These are phyloP conservation scores for Molanna angustata DNA, from an alignment of 2,888 invertebrate genomes.

Conservation along the genomic window DNA sequence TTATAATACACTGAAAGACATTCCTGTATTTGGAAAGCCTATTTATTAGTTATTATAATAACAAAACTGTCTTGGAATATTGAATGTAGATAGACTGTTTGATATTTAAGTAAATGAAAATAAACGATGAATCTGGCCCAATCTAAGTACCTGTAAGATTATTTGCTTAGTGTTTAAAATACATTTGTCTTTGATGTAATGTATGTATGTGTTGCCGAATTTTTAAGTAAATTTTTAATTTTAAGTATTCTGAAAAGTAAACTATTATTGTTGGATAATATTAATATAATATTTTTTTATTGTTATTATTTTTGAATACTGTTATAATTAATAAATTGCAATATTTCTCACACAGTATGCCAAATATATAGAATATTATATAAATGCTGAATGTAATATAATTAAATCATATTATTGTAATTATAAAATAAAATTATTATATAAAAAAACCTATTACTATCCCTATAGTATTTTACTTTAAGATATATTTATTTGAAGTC, in stretches of 20 bases:
- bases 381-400: constrained; percentile 24
- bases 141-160: background rate
- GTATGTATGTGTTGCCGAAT: constrained; percentile 1
- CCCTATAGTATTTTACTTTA: no score
- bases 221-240: constrained; percentile 12
- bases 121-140: background rate
- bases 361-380: constrained; percentile 28
- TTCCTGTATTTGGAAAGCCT: no score
- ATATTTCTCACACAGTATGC: constrained; percentile 29
- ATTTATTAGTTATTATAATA: no score
- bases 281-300: constrained; percentile 15
- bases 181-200: background rate
- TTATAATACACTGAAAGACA: no score
- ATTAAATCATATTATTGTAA: constrained; percentile 8
- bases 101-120: no score
- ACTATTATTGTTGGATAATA: constrained; percentile 21
- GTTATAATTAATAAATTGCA: constrained; percentile 21
- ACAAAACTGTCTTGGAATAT: no score
- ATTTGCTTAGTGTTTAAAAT: background rate
- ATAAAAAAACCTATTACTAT: no score
- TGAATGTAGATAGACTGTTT: no score
- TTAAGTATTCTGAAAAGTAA: constrained; percentile 18
- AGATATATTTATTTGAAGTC: no score
- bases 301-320: constrained; percentile 25
- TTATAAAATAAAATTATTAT: no score